Conservation (phyloP, 2,797 vertebrate genomes). For the Glyptemys insculpta region DNA sequence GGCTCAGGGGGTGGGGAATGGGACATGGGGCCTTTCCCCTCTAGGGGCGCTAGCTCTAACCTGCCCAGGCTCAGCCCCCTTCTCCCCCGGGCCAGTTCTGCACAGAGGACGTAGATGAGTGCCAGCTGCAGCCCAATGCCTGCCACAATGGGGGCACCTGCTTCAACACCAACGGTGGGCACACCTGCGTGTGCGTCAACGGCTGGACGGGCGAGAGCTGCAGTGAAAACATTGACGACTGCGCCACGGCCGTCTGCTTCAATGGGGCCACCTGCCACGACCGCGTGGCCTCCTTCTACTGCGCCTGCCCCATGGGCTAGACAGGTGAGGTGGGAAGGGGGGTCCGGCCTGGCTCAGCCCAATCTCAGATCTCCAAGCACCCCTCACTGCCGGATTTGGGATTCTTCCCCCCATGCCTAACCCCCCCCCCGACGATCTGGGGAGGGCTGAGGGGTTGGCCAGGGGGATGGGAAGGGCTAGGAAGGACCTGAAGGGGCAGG, state of each 20-base stretch:
- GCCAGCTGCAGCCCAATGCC: conserved; percentile 94
- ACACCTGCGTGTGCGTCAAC: conserved; percentile 95
- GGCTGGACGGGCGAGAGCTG: conserved; percentile 96
- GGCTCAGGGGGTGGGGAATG: neutral
- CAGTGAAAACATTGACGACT: conserved; percentile 95
- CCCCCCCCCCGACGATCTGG: too few relatives aligned
- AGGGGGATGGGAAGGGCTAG: too few relatives aligned
- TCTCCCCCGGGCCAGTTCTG: conserved; percentile 90
- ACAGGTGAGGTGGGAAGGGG: conserved; percentile 81
- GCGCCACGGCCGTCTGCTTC: conserved; percentile 92
- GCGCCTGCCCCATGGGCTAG: conserved; percentile 94
- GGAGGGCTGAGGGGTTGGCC: too few relatives aligned
- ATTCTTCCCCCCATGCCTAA: too few relatives aligned
- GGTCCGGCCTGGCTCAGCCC: neutral
- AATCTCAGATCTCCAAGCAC: neutral
- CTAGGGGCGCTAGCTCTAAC: neutral
- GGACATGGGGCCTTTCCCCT: neutral
- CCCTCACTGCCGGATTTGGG: too few relatives aligned
- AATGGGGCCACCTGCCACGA: conserved; percentile 94
- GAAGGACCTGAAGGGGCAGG: too few relatives aligned
- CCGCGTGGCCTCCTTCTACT: conserved; percentile 94
- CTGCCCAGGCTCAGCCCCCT: neutral
- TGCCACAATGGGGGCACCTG: conserved; percentile 97
- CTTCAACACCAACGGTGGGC: conserved; percentile 92
- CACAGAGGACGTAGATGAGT: conserved; percentile 94